Evolutionary conservation across 92 coral and sea anemone genomes (phyloP), one percentile per base, ranked within the genome.

Genomic region (Palythoa grandiflora): DNA sequence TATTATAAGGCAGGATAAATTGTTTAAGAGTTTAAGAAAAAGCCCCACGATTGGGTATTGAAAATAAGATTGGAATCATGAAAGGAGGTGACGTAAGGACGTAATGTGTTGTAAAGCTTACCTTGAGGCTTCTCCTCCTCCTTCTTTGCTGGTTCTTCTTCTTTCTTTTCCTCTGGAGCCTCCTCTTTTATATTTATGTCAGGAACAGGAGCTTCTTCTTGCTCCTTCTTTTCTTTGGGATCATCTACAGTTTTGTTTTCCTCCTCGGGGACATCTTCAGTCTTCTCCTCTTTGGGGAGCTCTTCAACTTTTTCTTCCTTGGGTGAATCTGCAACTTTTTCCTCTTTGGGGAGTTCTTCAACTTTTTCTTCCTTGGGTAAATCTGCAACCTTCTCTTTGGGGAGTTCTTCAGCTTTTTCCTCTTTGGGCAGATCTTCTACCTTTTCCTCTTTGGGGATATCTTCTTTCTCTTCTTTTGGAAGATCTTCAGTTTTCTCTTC

Each of bases 91-190:
- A 57, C 63, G 50, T 44, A 2, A 44, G 50, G 7, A 8, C 50
- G 50, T 3, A 2, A 44, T 4, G 50, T 71, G 38, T 10, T 71
- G 17, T 11, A 38, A 44, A 16, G 17, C 57, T 36, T 65, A 81
- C 86, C 86, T 81, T 53, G n/a, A n/a, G n/a, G n/a, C n/a, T n/a
- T 21, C 13, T 16, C 7, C 60, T 66, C 75, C 3, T 81, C 86
- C 55, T 78, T 78, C 47, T 65, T 66, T 65, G 86, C 75, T 0
- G 73, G 75, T 21, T 66, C 75, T 36, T 44, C 86, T 10, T 66
- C 73, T 11, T 81, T 80, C 20, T 79, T 47, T 9, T 36, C 10
- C 21, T 55, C 38, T 1, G 51, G 3, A 79, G 50, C 16, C 7
- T 38, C 71, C 1, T 38, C 50, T 8, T 57, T 71, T 17, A 55